phyloP scores from a whole-genome alignment of 1,140 invertebrate species.

The Drosophila murphyi region DNA sequence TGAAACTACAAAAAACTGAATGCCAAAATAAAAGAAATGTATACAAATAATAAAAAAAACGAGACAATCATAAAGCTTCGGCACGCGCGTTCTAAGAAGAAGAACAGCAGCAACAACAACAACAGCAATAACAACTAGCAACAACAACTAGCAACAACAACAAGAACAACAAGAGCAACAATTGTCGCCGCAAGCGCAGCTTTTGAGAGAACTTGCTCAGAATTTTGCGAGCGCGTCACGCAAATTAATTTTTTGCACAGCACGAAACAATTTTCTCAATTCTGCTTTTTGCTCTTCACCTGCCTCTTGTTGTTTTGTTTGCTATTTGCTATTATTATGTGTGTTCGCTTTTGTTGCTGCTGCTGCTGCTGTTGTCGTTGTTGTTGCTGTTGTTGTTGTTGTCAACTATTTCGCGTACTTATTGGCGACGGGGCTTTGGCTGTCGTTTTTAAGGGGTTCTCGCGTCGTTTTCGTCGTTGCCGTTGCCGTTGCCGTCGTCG shows the following conservation, averaged over 20 bases:
- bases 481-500: slow-evolving; percentile 31
- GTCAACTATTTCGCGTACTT: slow-evolving; percentile 77
- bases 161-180: slow-evolving; percentile 9
- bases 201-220: slow-evolving; percentile 44
- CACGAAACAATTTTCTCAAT: slow-evolving; percentile 34
- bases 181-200: slow-evolving; percentile 28
- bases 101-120: slow-evolving; percentile 30
- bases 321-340: slow-evolving; percentile 39
- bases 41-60: slow-evolving; percentile 10
- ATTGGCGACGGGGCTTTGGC: slow-evolving; percentile 49
- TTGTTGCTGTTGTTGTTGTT: slow-evolving; percentile 56
- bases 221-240: slow-evolving; percentile 29
- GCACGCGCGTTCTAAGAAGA: slow-evolving; percentile 42
- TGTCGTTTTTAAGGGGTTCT: slow-evolving; percentile 63
- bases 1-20: slow-evolving; percentile 35
- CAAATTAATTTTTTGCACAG: slow-evolving; percentile 2
- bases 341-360: slow-evolving; percentile 11
- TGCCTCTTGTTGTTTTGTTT: slow-evolving; percentile 41
- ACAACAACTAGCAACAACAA: slow-evolving; percentile 12
- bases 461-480: slow-evolving; percentile 46
- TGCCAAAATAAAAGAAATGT: background rate
- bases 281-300: slow-evolving; percentile 49
- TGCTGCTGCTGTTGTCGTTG: slow-evolving; percentile 36
- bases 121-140: slow-evolving; percentile 33
- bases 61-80: slow-evolving; percentile 50